Percentiles rank a stretch among this genome's conserved stretches.
Evolutionary conservation across 2,797 vertebrate genomes (phyloP).

Genomic region (Clarias pachynema): DNA sequence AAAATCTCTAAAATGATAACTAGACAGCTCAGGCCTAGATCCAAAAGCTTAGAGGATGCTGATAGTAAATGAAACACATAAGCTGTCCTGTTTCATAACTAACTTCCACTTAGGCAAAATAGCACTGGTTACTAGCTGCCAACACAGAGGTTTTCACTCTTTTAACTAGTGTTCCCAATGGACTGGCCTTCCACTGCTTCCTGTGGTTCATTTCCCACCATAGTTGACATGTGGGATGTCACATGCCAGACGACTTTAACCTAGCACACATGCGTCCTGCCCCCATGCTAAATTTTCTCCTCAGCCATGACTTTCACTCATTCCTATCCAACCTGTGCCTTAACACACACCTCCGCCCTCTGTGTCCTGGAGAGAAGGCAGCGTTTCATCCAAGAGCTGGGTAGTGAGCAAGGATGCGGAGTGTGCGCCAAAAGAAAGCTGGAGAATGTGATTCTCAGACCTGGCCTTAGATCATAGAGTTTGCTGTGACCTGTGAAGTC

Average conservation of each 20-base stretch:
- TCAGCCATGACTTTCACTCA: constrained; percentile 53
- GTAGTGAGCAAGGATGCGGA: constrained; percentile 48
- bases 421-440: constrained; percentile 51
- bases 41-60: constrained; percentile 68
- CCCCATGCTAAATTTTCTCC: constrained; percentile 38
- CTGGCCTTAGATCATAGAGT: constrained; percentile 66
- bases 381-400: constrained; percentile 36
- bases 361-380: constrained; percentile 30
- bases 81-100: constrained; percentile 74
- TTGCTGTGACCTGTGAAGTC: constrained; percentile 62
- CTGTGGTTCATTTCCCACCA: constrained; percentile 39
- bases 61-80: constrained; percentile 72
- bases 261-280: constrained; percentile 47
- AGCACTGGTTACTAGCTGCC: constrained; percentile 46
- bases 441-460: constrained; percentile 59
- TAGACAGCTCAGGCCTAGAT: constrained; percentile 65
- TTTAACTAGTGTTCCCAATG: constrained; percentile 59
- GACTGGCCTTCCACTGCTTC: constrained; percentile 39
- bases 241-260: constrained; percentile 32
- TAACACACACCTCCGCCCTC: constrained; percentile 28
- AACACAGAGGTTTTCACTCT: constrained; percentile 36
- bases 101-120: constrained; percentile 70
- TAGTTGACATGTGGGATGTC: constrained; percentile 28
- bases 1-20: constrained; percentile 63
- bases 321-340: constrained; percentile 41